These are phyloP conservation scores for Chaenocephalus aceratus DNA, from an alignment of 2,113 vertebrate genomes.

Conservation along the genomic window DNA sequence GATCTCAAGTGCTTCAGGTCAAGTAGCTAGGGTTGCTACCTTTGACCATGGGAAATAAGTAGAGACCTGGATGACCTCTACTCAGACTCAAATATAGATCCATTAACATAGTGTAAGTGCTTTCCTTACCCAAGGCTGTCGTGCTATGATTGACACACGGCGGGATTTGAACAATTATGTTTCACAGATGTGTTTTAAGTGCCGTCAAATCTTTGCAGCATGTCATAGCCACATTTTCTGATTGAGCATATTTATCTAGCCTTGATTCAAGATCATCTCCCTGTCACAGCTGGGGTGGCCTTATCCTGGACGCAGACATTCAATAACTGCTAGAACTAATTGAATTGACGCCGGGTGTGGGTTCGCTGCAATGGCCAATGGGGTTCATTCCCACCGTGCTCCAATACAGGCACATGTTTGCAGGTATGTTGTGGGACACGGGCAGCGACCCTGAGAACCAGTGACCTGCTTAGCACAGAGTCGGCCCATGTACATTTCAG, in stretches of 20 bases:
- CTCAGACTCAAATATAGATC: not conserved
- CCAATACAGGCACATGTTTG: not conserved
- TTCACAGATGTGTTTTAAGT: not conserved
- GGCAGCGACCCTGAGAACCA: conserved; percentile 3
- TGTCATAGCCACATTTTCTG: not conserved
- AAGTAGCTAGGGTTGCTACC: conserved; percentile 2
- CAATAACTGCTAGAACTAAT: not conserved
- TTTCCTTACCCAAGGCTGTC: not conserved
- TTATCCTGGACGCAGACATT: not conserved
- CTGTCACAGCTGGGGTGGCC: not conserved
- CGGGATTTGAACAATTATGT: not conserved
- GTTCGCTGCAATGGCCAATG: not conserved
- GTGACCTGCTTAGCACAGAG: conserved; percentile 10
- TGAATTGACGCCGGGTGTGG: not conserved
- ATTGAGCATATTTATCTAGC: not conserved
- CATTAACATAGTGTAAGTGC: not conserved
- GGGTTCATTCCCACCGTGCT: not conserved
- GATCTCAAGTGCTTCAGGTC: not conserved
- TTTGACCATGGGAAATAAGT: not conserved
- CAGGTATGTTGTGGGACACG: not conserved
- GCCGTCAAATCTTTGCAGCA: not conserved
- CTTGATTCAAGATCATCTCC: not conserved
- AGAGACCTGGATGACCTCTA: not conserved
- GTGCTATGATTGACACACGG: not conserved
- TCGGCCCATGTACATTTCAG: not conserved